A percentile compares a stretch with the other conserved stretches of the same genome.
Conservation (phyloP, 2,888 invertebrate species). For the Drosophila paucipuncta region DNA sequence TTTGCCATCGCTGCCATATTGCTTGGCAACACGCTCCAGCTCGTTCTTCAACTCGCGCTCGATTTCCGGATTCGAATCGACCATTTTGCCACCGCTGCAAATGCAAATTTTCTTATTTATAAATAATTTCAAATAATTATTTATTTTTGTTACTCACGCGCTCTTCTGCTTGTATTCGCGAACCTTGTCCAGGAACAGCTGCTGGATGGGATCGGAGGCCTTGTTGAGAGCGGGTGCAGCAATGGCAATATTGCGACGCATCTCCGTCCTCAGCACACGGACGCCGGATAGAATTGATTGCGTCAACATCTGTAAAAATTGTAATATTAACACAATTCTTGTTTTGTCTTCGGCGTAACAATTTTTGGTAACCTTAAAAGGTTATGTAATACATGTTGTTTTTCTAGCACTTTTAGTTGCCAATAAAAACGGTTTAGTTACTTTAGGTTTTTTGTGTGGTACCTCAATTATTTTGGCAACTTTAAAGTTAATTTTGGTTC, state of each 20-base stretch:
- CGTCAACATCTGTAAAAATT: conserved; percentile 87
- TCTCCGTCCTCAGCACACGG: conserved; percentile 86
- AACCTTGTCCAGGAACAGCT: conserved; percentile 96
- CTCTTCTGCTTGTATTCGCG: conserved; percentile 95
- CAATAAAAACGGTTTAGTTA: background rate
- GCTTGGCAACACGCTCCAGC: conserved; percentile 92
- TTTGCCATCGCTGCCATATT: conserved; percentile 91
- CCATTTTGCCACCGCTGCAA: conserved; percentile 92
- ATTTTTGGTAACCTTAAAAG: conserved; percentile 77
- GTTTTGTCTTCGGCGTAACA: background rate
- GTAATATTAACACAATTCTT: background rate
- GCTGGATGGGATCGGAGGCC: conserved; percentile 95
- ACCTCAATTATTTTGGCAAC: background rate
- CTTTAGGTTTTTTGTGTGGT: background rate
- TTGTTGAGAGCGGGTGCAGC: conserved; percentile 89
- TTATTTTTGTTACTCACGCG: conserved; percentile 87
- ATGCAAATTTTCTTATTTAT: background rate
- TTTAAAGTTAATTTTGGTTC: background rate
- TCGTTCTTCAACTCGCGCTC: conserved; percentile 91
- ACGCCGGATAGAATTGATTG: conserved; percentile 86
- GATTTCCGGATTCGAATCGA: conserved; percentile 92
- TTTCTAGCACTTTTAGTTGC: background rate
- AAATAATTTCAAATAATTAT: background rate
- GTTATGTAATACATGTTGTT: conserved; percentile 77
- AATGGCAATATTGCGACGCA: conserved; percentile 90